Base-by-base conservation (phyloP, 2,113 vertebrate genomes). In the Podocnemis expansa region DNA sequence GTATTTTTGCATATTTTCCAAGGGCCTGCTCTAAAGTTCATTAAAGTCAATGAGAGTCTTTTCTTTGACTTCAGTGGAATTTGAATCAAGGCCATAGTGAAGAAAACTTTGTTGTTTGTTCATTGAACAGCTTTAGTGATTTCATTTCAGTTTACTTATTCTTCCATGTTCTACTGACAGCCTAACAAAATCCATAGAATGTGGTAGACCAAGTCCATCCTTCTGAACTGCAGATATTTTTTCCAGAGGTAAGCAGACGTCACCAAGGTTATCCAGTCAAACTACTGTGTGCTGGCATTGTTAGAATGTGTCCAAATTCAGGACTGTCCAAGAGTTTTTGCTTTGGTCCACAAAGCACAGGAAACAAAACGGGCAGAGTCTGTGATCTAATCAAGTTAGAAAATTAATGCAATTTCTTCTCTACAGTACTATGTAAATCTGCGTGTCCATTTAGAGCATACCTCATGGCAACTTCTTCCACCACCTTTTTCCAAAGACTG, bases 401-500 rank as follows among this genome's bases (percentile, higher is more conserved):
- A 8, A 49, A 80, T 22, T 1, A 11, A 67, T 3, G 47, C 41
- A 13, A 34, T 51, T 34, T 27, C 51, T 79, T 25, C 85, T 93
- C 38, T 58, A 25, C 80, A 41, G 80, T 13, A 38, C 85, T n/a
- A 49, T 83, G 88, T 21, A 22, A 82, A 87, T 38, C 84, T 45
- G 82, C 91, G 82, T 80, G 82, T 55, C 7, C 81, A 3, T 84
- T 88, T 38, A 45, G 75, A 91, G 7, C 41, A 84, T 55, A 89
- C 90, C 90, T 92, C 93, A 11, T 10, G 47, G 85, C 56, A 1
- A 5, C 22, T 78, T 75, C 43, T 60, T 78, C 94, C 89, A 89
- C 58, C 79, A 38, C 0, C 8, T 63, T 86, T 43, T 63, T 45
- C 47, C 81, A 87, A 89, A 94, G 90, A 89, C 60, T 11, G 75